Evolutionary conservation across 2,113 vertebrate species (phyloP).

Genomic region (Siniperca knerii): DNA sequence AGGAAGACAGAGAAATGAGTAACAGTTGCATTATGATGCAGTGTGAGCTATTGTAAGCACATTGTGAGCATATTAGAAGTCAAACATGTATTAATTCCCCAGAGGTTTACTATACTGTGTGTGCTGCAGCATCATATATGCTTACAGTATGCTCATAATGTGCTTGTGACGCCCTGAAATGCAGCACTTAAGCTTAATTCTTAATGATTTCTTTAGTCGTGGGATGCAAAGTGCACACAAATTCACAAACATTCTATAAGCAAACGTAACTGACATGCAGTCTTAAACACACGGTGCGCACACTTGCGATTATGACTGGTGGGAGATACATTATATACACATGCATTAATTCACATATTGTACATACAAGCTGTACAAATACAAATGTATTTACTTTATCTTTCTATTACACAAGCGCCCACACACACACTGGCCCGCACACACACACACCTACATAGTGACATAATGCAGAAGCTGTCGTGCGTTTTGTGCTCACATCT

Average conservation of each 20-base stretch:
- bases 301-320: not conserved
- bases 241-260: not conserved
- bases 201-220: constrained; percentile 17
- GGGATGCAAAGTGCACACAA: constrained; percentile 13
- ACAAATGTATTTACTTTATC: not conserved
- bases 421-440: not conserved
- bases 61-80: constrained; percentile 6
- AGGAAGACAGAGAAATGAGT: constrained; percentile 8
- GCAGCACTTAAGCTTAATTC: constrained; percentile 14
- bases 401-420: not conserved
- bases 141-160: not conserved
- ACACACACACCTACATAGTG: not conserved
- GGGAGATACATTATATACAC: not conserved
- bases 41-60: constrained; percentile 7
- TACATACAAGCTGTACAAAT: not conserved
- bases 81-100: not conserved
- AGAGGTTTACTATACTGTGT: not conserved
- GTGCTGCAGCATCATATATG: constrained; percentile 2
- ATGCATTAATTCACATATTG: not conserved
- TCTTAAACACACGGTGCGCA: not conserved
- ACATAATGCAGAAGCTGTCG: constrained; percentile 3
- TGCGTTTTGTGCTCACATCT: constrained; percentile 37
- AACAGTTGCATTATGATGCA: constrained; percentile 33
- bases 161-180: not conserved
- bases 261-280: not conserved